Conservation (phyloP, 2,113 vertebrate species). For the Ameiurus melas region DNA sequence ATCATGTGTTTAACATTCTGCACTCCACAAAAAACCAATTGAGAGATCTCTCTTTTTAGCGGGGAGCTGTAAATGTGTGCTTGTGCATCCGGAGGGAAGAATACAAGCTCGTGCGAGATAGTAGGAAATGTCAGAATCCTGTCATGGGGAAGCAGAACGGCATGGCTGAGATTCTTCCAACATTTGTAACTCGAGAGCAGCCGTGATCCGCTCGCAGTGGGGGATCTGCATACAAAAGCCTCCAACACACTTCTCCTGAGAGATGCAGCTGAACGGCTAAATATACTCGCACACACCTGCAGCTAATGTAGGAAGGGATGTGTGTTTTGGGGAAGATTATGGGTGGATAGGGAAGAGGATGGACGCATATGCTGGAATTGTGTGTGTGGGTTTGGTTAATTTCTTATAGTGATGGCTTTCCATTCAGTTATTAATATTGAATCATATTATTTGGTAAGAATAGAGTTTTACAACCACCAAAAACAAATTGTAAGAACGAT, state of each 20-base stretch:
- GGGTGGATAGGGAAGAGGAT: background rate
- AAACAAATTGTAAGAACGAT: background rate
- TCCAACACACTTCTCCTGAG: background rate
- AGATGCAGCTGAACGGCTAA: background rate
- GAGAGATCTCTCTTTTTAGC: background rate
- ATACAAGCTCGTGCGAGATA: background rate
- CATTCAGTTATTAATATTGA: background rate
- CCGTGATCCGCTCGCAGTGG: background rate
- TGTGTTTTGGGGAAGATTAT: background rate
- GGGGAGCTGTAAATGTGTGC: background rate
- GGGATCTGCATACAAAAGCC: conserved; percentile 8
- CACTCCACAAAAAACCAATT: background rate
- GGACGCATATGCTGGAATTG: background rate
- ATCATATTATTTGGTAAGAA: background rate
- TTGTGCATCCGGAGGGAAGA: background rate
- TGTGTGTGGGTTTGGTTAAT: background rate
- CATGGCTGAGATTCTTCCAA: background rate
- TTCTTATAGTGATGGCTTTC: background rate
- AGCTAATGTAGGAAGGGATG: conserved; percentile 4
- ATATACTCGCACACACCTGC: conserved; percentile 4
- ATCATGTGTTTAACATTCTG: conserved; percentile 6
- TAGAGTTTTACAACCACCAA: background rate
- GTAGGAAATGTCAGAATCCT: conserved; percentile 7
- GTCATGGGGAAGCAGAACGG: background rate
- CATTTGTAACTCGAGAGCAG: conserved; percentile 25